Base-by-base conservation (phyloP, 2,113 vertebrate species). In the Eulemur rufifrons region DNA sequence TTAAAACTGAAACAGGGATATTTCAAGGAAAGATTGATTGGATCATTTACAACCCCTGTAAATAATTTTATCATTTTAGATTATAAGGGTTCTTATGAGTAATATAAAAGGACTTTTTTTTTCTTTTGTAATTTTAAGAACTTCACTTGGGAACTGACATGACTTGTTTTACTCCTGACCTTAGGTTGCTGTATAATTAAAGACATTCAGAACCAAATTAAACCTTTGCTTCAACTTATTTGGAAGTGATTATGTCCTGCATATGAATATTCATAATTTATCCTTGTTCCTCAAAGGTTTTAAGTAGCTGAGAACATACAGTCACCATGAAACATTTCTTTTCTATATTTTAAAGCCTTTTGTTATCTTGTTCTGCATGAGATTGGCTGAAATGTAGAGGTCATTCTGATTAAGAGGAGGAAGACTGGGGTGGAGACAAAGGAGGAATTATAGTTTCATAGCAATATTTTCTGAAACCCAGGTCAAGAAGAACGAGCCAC, bases 171-270 rank as follows among this genome's bases (percentile, higher is more conserved):
- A 47, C 20, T 42, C 59, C 21, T 94, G 78, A 83, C 27, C 1
- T 78, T 90, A 54, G 52, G 85, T 97, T 92, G 37, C 59, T 90
- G 18, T 82, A 8, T 63, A 34, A 6, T 68, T 95, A 83, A 94
- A 78, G 69, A 87, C 78, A 89, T 95, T 95, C 81, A 86, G 66
- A 93, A 94, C 63, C 63, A 86, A 89, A 86, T 92, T 73, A 95
- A 85, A 94, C 83, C 64, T 97, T 94, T 94, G 52, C 47, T 86
- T 69, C 68, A 78, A 83, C 84, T 86, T 84, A 5, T 34, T 89
- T 96, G 85, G 47, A 85, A 94, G 61, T 96, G 90, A 95, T 85
- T 91, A 73, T 76, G 12, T 59, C 14, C 6, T 94, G 47, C 37
- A 47, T 91, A 71, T 71, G 13, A 88, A 39, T 78, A 64, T 66